A percentile compares a stretch with the other conserved stretches of the same genome.
These are phyloP conservation scores for Remorina albescens DNA, from an alignment of 2,797 vertebrate species.

Conservation along the genomic window DNA sequence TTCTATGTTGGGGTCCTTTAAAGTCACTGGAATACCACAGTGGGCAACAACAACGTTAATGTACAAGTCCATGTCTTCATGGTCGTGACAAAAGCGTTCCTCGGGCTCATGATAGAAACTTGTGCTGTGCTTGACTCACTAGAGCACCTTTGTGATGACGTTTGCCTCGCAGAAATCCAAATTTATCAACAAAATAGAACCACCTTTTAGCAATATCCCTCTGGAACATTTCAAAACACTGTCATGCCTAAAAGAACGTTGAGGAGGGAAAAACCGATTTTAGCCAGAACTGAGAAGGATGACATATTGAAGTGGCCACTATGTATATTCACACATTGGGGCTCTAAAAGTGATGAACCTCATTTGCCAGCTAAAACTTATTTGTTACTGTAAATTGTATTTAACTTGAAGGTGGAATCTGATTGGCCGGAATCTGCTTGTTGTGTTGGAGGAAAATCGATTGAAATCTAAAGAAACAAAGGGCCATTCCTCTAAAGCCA, in stretches of 20 bases:
- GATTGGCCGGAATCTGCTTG: conserved; percentile 83
- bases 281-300: conserved; percentile 9
- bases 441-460: conserved; percentile 75
- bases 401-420: conserved; percentile 74
- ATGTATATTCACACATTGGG: background rate
- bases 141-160: conserved; percentile 13
- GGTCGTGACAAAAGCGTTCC: background rate
- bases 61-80: background rate
- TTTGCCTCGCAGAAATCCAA: background rate
- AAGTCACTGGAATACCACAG: background rate
- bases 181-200: conserved; percentile 9
- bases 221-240: background rate
- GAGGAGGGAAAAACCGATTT: conserved; percentile 1
- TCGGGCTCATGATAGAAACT: conserved; percentile 25
- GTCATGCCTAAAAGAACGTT: conserved; percentile 10
- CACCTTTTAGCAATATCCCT: background rate
- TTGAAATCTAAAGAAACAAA: conserved; percentile 70
- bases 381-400: conserved; percentile 49
- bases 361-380: conserved; percentile 19
- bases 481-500: conserved; percentile 85
- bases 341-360: conserved; percentile 5
- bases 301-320: conserved; percentile 2
- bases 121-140: conserved; percentile 18
- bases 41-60: background rate
- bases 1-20: background rate